Evolutionary conservation across 2,797 vertebrate species (phyloP).

Genomic region (Crocidura indochinensis): DNA sequence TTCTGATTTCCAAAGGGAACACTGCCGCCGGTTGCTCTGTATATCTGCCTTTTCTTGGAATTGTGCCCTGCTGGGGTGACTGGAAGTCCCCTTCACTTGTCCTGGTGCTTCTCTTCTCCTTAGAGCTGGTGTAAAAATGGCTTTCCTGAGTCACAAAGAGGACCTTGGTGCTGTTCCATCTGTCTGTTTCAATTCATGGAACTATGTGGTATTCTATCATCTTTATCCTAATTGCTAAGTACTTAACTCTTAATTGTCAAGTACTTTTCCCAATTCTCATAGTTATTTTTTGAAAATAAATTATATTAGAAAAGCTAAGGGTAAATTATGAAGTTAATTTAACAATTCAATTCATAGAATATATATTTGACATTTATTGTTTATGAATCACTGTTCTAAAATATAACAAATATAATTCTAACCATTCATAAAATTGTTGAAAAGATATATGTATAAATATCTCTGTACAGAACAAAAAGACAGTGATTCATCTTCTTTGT

Average conservation of each 20-base stretch:
- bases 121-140: no score
- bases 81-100: no score
- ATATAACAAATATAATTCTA: not conserved
- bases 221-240: no score
- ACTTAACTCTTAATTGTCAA: not conserved
- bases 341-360: constrained; percentile 17
- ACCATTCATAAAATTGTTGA: not conserved
- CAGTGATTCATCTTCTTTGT: not conserved
- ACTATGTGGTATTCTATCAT: no score
- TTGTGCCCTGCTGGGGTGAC: no score
- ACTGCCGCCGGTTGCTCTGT: no score
- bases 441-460: constrained; percentile 7
- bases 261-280: not conserved
- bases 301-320: constrained; percentile 30
- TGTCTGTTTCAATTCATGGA: no score
- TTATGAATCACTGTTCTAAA: constrained; percentile 14
- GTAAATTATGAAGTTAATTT: not conserved
- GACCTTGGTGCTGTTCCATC: no score
- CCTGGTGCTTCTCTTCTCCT: no score
- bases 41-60: no score
- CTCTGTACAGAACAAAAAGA: not conserved
- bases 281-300: not conserved
- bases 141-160: no score
- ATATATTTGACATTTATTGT: not conserved
- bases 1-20: no score